Base-by-base conservation (phyloP, 1,140 invertebrate genomes). In the Musca domestica region DNA sequence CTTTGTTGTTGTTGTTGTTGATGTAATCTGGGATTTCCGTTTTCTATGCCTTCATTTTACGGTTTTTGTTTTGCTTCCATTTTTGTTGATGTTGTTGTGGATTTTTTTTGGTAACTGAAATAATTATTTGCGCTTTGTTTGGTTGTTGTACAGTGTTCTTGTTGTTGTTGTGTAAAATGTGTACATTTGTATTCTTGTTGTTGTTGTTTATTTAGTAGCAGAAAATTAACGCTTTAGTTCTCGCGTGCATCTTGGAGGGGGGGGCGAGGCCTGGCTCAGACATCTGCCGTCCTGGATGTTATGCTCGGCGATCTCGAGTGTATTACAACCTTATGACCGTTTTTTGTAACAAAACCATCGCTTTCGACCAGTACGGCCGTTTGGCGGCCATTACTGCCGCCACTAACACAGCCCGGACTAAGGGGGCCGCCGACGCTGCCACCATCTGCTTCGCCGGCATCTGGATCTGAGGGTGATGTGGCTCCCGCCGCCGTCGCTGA, bases 261-360 rank as follows among this genome's bases (percentile, higher is more conserved):
- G 84, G 86, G 85, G 83, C 83, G 83, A 83, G 85, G 83, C 86
- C 84, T 81, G 80, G 84, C 85, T 92, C 90, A 93, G 84, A 92
- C 91, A 83, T 93, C 91, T 74, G 91, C 91, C 70, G 89, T 89
- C 73, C 88, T 86, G 74, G 91, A 92, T 72, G 90, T 91, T 73
- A 91, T 87, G 78, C 91, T 92, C 70, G 91, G 90, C 78, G 91
- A 94, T 75, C 91, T 88, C 79, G 90, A 92, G 83, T 93, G 92
- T 78, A 95, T 91, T 80, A 95, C 92, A 76, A 95, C 93, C 80
- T 91, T 91, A 84, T 93, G 92, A 66, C 92, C 92, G 82, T 92
- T 92, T 83, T 92, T 92, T 70, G 90, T 92, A 67, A 89, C 87
- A 81, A 87, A 90, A 61, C 90, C 91, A 81, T 93, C 91, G 83